Conservation (phyloP, 1,140 invertebrate species). For the Eumeta japonica region DNA sequence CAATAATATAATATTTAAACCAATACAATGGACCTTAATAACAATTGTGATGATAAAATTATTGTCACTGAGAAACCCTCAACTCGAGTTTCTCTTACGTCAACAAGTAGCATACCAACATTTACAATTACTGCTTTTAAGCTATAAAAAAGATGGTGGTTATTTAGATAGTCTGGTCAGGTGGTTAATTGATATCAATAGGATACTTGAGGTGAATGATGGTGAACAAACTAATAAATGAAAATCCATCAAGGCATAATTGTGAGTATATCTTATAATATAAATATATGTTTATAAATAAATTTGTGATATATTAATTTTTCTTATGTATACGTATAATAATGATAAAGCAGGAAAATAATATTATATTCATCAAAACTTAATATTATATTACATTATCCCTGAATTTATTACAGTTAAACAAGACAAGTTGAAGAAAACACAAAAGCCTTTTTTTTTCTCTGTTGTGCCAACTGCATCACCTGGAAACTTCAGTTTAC, state of each 20-base stretch:
- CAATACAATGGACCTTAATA: slow-evolving; percentile 58
- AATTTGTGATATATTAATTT: too few relatives aligned
- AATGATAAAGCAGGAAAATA: too few relatives aligned
- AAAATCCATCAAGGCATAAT: slow-evolving; percentile 2
- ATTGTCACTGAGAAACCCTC: slow-evolving; percentile 44
- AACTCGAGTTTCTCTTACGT: slow-evolving; percentile 32
- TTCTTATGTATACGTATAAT: too few relatives aligned
- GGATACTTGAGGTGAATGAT: slow-evolving; percentile 41
- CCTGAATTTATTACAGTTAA: too few relatives aligned
- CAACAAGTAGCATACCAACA: slow-evolving; percentile 42
- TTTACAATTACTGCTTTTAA: slow-evolving; percentile 51
- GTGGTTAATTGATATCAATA: slow-evolving; percentile 55
- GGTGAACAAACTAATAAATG: slow-evolving; percentile 36
- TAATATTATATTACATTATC: too few relatives aligned
- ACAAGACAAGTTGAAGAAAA: too few relatives aligned
- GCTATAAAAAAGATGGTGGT: slow-evolving; percentile 53
- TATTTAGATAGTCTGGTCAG: slow-evolving; percentile 54
- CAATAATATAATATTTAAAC: slow-evolving; percentile 62
- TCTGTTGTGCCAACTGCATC: too few relatives aligned
- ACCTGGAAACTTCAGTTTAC: too few relatives aligned
- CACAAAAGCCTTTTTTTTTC: too few relatives aligned
- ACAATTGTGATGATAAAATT: slow-evolving; percentile 57
- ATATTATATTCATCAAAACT: too few relatives aligned
- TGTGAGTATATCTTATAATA: not conserved
- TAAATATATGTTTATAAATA: not conserved